phyloP scores from a whole-genome alignment of 2,888 invertebrate genomes.

The Dichetophora obliterata region DNA sequence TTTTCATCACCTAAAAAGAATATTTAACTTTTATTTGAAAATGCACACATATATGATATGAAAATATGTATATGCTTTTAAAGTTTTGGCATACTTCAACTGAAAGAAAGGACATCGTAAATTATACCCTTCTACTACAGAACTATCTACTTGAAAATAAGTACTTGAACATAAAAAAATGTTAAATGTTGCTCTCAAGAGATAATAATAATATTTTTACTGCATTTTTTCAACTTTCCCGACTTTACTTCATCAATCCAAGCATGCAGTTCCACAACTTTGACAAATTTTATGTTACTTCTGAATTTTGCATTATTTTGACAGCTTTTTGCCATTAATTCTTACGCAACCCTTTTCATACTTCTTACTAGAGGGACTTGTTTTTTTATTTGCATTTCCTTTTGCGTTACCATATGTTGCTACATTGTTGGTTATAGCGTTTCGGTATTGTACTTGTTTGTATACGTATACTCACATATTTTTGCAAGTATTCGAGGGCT shows the following conservation, averaged over 20 bases:
- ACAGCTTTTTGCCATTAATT: conserved; percentile 12
- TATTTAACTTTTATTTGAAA: too few relatives aligned
- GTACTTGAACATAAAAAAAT: too few relatives aligned
- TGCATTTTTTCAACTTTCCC: neutral
- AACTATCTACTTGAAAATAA: too few relatives aligned
- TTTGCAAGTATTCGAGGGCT: neutral
- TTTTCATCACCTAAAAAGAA: too few relatives aligned
- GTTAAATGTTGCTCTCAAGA: too few relatives aligned
- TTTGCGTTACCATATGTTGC: conserved; percentile 1
- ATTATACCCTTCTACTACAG: too few relatives aligned
- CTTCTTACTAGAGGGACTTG: neutral
- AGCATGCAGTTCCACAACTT: neutral
- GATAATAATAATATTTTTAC: too few relatives aligned
- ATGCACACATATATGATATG: too few relatives aligned
- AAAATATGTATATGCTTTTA: too few relatives aligned
- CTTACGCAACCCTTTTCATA: neutral
- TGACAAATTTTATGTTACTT: conserved; percentile 1
- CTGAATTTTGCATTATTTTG: conserved; percentile 12
- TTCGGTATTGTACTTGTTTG: too few relatives aligned
- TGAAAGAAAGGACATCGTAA: too few relatives aligned
- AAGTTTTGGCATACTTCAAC: too few relatives aligned
- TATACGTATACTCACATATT: neutral
- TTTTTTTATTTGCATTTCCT: neutral
- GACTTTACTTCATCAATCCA: neutral
- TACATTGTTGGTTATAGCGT: neutral